Conservation (phyloP, 1,140 invertebrate genomes). For the Teleogryllus occipitalis region DNA sequence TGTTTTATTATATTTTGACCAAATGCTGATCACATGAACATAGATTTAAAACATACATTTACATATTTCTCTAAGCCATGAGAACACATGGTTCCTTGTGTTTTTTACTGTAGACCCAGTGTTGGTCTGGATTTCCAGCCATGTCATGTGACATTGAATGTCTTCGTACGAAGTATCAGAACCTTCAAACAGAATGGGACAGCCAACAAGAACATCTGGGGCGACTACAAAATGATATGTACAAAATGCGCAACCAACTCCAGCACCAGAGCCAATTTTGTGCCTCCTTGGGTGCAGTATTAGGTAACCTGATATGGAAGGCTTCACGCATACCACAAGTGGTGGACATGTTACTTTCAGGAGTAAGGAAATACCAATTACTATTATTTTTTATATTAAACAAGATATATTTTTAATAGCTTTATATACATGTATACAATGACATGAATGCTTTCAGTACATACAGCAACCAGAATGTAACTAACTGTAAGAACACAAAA, state of each 20-base stretch:
- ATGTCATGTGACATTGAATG: not conserved
- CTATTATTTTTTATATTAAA: not conserved
- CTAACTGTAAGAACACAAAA: not conserved
- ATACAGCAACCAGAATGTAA: no score
- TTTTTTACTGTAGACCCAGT: conserved; percentile 1
- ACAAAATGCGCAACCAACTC: conserved; percentile 33
- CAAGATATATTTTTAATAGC: not conserved
- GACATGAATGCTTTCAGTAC: not conserved
- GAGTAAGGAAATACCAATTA: conserved; percentile 27
- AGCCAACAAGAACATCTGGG: conserved; percentile 31
- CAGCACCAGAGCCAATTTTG: conserved; percentile 36
- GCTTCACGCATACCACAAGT: conserved; percentile 32
- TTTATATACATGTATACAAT: not conserved
- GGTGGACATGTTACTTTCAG: conserved; percentile 32
- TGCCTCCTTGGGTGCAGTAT: conserved; percentile 34
- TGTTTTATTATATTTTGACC: no score
- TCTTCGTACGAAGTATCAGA: conserved; percentile 25
- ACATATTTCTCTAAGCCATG: not conserved
- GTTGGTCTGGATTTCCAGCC: not conserved
- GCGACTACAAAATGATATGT: conserved; percentile 31
- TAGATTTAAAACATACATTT: not conserved
- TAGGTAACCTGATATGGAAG: conserved; percentile 36
- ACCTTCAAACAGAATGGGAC: conserved; percentile 30
- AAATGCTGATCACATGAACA: no score
- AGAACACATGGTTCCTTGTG: conserved; percentile 1